phyloP scores from a whole-genome alignment of 2,113 vertebrate genomes.

The Tylochromis polylepis region DNA sequence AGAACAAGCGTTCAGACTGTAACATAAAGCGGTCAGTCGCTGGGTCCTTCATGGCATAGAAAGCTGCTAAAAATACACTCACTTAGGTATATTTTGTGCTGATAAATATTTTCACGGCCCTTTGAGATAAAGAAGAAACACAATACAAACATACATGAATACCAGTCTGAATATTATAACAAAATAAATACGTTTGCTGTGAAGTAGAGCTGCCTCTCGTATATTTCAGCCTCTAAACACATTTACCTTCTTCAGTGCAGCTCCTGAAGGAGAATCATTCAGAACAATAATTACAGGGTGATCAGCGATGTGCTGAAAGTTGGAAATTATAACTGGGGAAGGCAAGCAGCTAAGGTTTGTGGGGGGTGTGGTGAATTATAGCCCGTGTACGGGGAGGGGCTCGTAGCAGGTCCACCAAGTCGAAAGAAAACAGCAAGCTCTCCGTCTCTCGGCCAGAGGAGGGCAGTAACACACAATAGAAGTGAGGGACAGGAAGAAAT shows the following conservation, averaged over 20 bases:
- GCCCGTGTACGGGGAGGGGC: accelerated
- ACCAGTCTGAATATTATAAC: background rate
- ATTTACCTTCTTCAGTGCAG: background rate
- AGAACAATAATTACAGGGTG: background rate
- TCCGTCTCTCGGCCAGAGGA: constrained; percentile 26
- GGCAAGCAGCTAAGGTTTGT: background rate
- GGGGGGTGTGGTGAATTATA: background rate
- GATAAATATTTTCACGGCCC: background rate
- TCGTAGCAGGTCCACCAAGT: background rate
- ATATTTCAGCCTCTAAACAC: background rate
- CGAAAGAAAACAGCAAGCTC: background rate
- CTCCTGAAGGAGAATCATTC: background rate
- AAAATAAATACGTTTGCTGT: constrained; percentile 28
- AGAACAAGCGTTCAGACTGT: background rate
- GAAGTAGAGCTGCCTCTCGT: background rate
- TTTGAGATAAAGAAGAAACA: background rate
- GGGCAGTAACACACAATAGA: constrained; percentile 33
- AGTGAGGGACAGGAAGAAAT: background rate
- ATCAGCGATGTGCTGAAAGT: background rate
- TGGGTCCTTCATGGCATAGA: background rate
- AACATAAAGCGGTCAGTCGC: background rate
- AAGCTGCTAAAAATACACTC: background rate
- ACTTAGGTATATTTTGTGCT: background rate
- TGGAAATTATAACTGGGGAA: background rate
- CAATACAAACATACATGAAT: background rate